phyloP scores from a whole-genome alignment of 2,113 vertebrate species.

The Alethe castanea region DNA sequence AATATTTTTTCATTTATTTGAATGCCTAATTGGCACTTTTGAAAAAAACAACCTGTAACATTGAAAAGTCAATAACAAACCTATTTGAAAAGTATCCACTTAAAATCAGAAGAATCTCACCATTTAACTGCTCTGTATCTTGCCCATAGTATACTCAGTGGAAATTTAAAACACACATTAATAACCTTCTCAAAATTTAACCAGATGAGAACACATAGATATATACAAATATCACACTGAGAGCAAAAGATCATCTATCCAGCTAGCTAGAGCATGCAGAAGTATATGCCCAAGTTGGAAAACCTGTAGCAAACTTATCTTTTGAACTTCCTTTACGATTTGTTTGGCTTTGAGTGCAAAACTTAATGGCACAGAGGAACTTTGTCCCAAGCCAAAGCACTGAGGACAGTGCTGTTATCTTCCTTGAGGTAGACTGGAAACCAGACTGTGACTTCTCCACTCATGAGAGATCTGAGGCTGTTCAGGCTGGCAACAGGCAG shows the following conservation, averaged over 20 bases:
- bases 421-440: not conserved
- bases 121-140: not conserved
- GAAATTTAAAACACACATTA: not conserved
- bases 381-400: not conserved
- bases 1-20: not conserved
- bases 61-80: not conserved
- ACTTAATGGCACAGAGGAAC: not conserved
- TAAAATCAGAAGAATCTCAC: not conserved
- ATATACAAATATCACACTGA: not conserved
- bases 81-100: not conserved
- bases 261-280: not conserved
- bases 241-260: not conserved
- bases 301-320: not conserved
- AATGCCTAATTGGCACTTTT: not conserved
- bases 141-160: not conserved
- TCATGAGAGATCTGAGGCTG: not conserved
- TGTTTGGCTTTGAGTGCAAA: not conserved
- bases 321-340: not conserved
- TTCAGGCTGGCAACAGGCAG: not conserved
- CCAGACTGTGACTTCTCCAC: not conserved
- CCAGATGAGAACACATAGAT: not conserved
- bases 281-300: not conserved
- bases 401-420: not conserved
- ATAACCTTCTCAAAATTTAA: not conserved
- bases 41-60: not conserved